phyloP scores from a whole-genome alignment of 2,888 invertebrate species.

The Erpobdella octoculata region DNA sequence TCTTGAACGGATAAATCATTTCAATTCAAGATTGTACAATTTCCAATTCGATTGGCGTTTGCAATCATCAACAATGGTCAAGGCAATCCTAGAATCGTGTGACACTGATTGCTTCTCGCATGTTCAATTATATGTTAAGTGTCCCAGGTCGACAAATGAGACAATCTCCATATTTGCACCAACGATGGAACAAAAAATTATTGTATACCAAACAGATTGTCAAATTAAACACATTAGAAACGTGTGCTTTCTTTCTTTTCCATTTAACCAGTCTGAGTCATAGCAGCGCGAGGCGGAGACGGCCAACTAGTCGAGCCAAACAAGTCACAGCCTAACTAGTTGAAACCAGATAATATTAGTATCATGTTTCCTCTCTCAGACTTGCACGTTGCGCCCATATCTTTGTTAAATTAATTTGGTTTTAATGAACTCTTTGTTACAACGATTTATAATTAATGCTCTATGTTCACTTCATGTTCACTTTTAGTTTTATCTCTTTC shows the following conservation, averaged over 20 bases:
- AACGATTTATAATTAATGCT: too few species aligned
- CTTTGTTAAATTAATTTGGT: too few species aligned
- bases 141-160: slow-evolving; percentile 29
- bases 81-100: slow-evolving; percentile 19
- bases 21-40: neutral
- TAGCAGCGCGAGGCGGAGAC: neutral
- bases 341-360: too few species aligned
- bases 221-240: neutral
- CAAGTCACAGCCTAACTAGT: too few species aligned
- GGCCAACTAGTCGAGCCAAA: too few species aligned
- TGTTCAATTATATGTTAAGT: slow-evolving; percentile 25
- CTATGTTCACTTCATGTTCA: too few species aligned
- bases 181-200: neutral
- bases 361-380: too few species aligned
- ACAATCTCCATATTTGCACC: slow-evolving; percentile 13
- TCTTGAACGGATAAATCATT: slow-evolving; percentile 32
- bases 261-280: neutral
- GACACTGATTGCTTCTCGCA: slow-evolving; percentile 21
- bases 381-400: too few species aligned
- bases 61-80: neutral
- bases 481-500: too few species aligned
- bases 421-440: too few species aligned
- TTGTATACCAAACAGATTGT: neutral
- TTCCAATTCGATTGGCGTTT: neutral
- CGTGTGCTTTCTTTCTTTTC: neutral